Conservation (phyloP, 2,888 invertebrate species). For the Cephus spinipes region DNA sequence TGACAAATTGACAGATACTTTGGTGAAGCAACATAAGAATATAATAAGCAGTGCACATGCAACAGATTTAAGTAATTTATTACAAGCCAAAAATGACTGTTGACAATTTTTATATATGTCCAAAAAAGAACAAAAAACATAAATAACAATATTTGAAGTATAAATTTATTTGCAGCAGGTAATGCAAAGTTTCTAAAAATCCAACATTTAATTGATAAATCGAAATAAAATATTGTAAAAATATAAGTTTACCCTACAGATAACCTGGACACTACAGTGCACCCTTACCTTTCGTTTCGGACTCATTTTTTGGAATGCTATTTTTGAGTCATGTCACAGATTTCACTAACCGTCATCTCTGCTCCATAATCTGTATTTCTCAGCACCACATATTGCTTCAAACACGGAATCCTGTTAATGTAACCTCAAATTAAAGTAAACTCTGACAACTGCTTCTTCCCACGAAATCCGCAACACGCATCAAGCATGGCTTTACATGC, state of each 20-base stretch:
- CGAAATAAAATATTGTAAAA: conserved; percentile 3
- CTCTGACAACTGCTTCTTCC: background rate
- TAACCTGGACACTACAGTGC: background rate
- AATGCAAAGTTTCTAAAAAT: background rate
- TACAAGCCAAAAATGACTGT: background rate
- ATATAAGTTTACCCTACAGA: background rate
- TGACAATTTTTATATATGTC: conserved; percentile 6
- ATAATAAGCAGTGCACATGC: background rate
- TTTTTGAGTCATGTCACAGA: conserved; percentile 22
- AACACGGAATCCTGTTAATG: background rate
- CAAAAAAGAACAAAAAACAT: background rate
- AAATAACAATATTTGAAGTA: conserved; percentile 2
- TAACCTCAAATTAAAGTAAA: background rate
- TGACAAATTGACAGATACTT: background rate
- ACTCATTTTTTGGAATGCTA: conserved; percentile 50
- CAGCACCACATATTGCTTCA: background rate
- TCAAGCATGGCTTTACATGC: background rate
- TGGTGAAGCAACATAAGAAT: background rate
- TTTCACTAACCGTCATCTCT: conserved; percentile 7
- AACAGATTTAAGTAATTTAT: background rate
- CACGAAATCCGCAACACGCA: background rate
- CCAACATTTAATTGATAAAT: background rate
- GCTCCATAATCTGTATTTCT: background rate
- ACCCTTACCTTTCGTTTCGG: conserved; percentile 60
- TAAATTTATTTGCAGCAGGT: conserved; percentile 3